These are phyloP conservation scores for Hippocampus abdominalis DNA, from an alignment of 2,113 vertebrate species.

Conservation along the genomic window DNA sequence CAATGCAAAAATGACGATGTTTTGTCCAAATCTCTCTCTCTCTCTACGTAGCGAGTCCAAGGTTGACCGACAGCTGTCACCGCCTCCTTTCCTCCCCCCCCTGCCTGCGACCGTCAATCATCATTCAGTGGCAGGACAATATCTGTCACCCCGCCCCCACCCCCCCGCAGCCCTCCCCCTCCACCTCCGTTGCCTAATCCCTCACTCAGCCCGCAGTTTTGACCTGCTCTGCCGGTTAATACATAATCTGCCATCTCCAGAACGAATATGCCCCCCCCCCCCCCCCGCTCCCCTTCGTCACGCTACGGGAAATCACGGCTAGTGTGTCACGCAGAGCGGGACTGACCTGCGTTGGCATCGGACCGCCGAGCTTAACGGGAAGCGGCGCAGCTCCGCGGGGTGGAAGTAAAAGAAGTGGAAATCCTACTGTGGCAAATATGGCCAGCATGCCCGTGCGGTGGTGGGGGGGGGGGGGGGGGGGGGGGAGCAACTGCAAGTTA, in stretches of 20 bases:
- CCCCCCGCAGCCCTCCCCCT: not conserved
- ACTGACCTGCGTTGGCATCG: conserved; percentile 46
- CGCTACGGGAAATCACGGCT: conserved; percentile 25
- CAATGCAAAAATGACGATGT: conserved; percentile 22
- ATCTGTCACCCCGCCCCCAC: not conserved
- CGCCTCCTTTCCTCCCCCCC: conserved; percentile 30
- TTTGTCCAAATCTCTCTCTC: conserved; percentile 24
- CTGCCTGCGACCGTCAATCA: conserved; percentile 23
- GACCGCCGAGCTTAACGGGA: conserved; percentile 28
- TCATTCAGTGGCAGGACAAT: conserved; percentile 17
- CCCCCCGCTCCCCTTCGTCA: conserved; percentile 17
- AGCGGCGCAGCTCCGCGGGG: conserved; percentile 28
- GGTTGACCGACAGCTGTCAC: conserved; percentile 49
- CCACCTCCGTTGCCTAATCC: conserved; percentile 41
- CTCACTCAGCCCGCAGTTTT: conserved; percentile 41
- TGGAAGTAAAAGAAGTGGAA: conserved; percentile 38
- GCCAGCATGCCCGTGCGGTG: conserved; percentile 23
- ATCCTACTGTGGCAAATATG: conserved; percentile 30
- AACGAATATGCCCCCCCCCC: conserved; percentile 35
- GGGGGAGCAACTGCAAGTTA: conserved; percentile 26
- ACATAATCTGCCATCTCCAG: conserved; percentile 61
- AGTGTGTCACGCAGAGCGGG: conserved; percentile 42
- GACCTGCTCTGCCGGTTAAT: conserved; percentile 43
- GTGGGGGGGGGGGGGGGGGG: conserved; percentile 11
- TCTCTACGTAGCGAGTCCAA: conserved; percentile 18